Conservation (phyloP, 2,797 vertebrate genomes). For the Urocyon cinereoargenteus region DNA sequence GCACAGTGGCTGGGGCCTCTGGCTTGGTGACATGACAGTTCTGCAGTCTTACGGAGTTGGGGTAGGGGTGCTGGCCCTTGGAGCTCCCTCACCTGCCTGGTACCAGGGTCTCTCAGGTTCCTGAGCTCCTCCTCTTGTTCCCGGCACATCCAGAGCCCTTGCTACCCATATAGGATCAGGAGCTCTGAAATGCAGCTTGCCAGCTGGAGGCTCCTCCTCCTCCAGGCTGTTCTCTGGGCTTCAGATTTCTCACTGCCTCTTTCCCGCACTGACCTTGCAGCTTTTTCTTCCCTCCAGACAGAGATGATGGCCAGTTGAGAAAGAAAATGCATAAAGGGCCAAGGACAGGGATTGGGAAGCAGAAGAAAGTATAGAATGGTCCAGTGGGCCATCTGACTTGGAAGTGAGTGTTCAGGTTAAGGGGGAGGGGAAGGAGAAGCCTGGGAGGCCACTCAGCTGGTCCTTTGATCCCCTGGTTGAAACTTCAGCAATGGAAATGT, state of each 20-base stretch:
- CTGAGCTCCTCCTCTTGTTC: not conserved
- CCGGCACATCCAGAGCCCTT: not conserved
- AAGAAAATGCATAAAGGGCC: not conserved
- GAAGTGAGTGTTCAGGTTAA: not conserved
- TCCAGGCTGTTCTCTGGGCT: constrained; percentile 52
- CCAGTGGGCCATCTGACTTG: rapidly evolving
- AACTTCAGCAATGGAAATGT: rapidly evolving
- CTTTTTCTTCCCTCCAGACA: constrained; percentile 15
- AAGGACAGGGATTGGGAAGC: not conserved
- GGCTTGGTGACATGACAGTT: not conserved
- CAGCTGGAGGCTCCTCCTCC: constrained; percentile 57
- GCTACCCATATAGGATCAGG: not conserved
- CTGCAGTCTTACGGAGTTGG: not conserved
- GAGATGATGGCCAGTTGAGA: not conserved
- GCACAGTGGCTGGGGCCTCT: rapidly evolving
- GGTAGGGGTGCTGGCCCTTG: not conserved
- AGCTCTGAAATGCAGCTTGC: not conserved
- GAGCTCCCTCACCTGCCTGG: not conserved
- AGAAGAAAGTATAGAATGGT: not conserved
- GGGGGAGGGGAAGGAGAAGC: not conserved
- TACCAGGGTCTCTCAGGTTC: not conserved
- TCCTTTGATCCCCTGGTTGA: not conserved
- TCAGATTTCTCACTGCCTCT: constrained; percentile 13
- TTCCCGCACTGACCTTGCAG: constrained; percentile 74
- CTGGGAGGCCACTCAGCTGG: rapidly evolving